A percentile compares a stretch with the other conserved stretches of the same genome.
These are phyloP conservation scores for Misgurnus mizolepis DNA, from an alignment of 2,113 vertebrate species.

Conservation along the genomic window DNA sequence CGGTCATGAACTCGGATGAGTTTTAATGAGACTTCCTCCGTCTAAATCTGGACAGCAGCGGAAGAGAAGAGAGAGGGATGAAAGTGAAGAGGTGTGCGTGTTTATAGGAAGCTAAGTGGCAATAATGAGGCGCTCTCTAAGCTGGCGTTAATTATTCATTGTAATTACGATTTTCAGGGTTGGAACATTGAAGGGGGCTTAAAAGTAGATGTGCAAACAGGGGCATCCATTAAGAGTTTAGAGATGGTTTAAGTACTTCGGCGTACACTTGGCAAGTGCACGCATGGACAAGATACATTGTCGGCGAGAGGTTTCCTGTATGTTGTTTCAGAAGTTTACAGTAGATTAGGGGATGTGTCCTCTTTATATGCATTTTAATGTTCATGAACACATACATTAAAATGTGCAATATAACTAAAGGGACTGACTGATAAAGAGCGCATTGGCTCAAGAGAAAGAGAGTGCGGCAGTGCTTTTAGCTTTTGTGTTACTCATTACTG, in stretches of 20 bases:
- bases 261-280: slow-evolving; percentile 9
- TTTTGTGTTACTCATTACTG: slow-evolving; percentile 47
- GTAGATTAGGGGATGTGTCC: background rate
- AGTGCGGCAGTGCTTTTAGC: slow-evolving; percentile 47
- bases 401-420: slow-evolving; percentile 67
- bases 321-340: background rate
- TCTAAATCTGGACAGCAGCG: slow-evolving; percentile 70
- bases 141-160: slow-evolving; percentile 75
- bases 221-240: slow-evolving; percentile 40
- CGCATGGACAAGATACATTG: background rate
- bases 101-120: slow-evolving; percentile 52
- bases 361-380: slow-evolving; percentile 20
- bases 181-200: slow-evolving; percentile 50
- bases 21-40: slow-evolving; percentile 59
- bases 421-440: slow-evolving; percentile 67
- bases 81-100: slow-evolving; percentile 47
- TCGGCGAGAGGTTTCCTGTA: background rate
- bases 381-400: slow-evolving; percentile 55
- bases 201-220: slow-evolving; percentile 66
- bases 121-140: slow-evolving; percentile 71
- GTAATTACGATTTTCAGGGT: slow-evolving; percentile 68
- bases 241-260: slow-evolving; percentile 15
- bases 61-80: slow-evolving; percentile 33
- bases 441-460: slow-evolving; percentile 52
- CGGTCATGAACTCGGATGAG: slow-evolving; percentile 51